phyloP scores from a whole-genome alignment of 2,888 invertebrate species.

The Aphodius granarius region DNA sequence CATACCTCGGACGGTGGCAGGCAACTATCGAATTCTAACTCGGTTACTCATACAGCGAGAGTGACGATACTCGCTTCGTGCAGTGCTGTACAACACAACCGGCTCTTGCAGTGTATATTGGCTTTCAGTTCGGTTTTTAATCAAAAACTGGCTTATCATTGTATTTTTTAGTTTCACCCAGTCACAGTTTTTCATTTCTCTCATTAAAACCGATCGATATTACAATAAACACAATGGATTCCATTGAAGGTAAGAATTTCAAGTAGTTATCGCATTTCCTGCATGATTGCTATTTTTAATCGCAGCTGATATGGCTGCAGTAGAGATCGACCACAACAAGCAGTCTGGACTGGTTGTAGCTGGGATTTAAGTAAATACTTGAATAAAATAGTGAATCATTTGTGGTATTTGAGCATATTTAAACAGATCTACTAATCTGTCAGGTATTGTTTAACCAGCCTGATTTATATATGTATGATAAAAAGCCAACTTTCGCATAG shows the following conservation, averaged over 20 bases:
- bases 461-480: not conserved
- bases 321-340: not conserved
- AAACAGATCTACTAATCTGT: no score
- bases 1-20: conserved; percentile 12
- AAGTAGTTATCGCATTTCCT: not conserved
- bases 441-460: not conserved
- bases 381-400: not conserved
- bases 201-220: not conserved
- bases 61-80: conserved; percentile 25
- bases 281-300: not conserved
- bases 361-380: not conserved
- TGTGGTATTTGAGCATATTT: not conserved
- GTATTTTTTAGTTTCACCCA: conserved; percentile 14
- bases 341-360: not conserved
- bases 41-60: conserved; percentile 29
- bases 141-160: not conserved
- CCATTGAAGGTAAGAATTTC: conserved; percentile 23
- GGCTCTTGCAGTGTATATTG: conserved; percentile 25
- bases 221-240: conserved; percentile 19
- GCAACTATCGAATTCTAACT: conserved; percentile 26
- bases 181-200: not conserved
- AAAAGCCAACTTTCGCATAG: not conserved
- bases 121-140: conserved; percentile 9
- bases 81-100: conserved; percentile 14
- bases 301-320: not conserved